Evolutionary conservation across 2,113 vertebrate species (phyloP).

Genomic region (Origma solitaria): DNA sequence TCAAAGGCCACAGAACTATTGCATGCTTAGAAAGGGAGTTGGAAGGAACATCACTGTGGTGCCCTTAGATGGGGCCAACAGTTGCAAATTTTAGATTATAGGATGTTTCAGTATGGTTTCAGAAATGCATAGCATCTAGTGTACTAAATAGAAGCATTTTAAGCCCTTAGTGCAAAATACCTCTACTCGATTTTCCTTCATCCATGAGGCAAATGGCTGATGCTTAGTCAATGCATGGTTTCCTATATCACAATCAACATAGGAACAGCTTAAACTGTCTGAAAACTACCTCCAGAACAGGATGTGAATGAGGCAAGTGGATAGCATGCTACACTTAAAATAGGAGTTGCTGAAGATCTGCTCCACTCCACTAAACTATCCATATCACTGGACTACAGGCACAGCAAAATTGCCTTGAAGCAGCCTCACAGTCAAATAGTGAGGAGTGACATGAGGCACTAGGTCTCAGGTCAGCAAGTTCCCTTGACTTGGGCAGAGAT

Average conservation of each 20-base stretch:
- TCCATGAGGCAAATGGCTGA: not conserved
- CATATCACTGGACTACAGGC: not conserved
- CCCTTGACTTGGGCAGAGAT: constrained; percentile 5
- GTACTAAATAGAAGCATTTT: not conserved
- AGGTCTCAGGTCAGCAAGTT: constrained; percentile 2
- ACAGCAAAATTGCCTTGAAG: not conserved
- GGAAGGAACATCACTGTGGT: not conserved
- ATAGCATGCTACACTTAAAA: not conserved
- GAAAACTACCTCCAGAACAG: not conserved
- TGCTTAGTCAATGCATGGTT: not conserved
- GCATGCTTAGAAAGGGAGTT: not conserved
- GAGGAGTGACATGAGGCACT: not conserved
- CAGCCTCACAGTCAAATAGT: not conserved
- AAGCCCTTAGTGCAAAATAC: not conserved
- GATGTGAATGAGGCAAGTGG: not conserved
- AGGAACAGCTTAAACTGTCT: not conserved
- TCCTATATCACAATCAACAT: not conserved
- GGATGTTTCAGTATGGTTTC: not conserved
- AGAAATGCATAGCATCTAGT: not conserved
- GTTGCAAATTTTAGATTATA: not conserved
- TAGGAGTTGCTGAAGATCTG: not conserved
- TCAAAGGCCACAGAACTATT: not conserved
- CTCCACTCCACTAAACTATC: not conserved
- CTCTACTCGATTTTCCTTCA: not conserved
- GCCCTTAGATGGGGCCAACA: not conserved